Conservation (phyloP, 2,888 invertebrate genomes). For the Ptilodon capucinus region DNA sequence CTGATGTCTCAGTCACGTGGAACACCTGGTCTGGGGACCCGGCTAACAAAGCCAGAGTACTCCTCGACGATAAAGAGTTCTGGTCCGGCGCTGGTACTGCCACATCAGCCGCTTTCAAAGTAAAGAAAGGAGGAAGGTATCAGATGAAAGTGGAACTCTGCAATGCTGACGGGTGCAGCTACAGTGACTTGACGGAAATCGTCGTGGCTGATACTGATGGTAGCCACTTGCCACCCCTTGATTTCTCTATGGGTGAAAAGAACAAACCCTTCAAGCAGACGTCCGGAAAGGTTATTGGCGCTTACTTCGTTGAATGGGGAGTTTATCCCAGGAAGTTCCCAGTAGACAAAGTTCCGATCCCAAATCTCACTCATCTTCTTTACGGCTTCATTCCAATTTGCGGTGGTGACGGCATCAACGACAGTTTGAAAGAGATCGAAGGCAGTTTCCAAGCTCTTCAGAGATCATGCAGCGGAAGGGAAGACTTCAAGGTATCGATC, state of each 20-base stretch:
- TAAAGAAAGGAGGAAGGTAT: conserved; percentile 73
- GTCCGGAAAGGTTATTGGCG: conserved; percentile 74
- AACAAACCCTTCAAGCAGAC: conserved; percentile 77
- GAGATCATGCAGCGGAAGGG: conserved; percentile 73
- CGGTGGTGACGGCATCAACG: conserved; percentile 77
- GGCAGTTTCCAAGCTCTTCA: conserved; percentile 77
- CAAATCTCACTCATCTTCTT: conserved; percentile 71
- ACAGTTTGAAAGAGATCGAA: conserved; percentile 78
- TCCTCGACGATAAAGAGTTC: conserved; percentile 63
- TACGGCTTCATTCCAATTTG: conserved; percentile 78
- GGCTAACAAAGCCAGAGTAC: conserved; percentile 61
- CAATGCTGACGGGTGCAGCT: conserved; percentile 69
- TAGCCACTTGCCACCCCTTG: conserved; percentile 73
- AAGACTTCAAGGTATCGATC: conserved; percentile 75
- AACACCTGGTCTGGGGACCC: conserved; percentile 76
- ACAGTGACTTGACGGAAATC: conserved; percentile 68
- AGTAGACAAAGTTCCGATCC: conserved; percentile 69
- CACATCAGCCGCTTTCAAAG: conserved; percentile 68
- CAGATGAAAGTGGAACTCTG: conserved; percentile 73
- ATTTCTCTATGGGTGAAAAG: conserved; percentile 64
- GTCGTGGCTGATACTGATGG: conserved; percentile 76
- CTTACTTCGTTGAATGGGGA: conserved; percentile 78
- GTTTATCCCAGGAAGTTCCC: conserved; percentile 77
- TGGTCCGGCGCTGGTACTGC: conserved; percentile 65
- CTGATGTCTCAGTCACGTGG: conserved; percentile 75